Conservation (phyloP, 2,797 vertebrate species). For the Emydoidea blandingii region DNA sequence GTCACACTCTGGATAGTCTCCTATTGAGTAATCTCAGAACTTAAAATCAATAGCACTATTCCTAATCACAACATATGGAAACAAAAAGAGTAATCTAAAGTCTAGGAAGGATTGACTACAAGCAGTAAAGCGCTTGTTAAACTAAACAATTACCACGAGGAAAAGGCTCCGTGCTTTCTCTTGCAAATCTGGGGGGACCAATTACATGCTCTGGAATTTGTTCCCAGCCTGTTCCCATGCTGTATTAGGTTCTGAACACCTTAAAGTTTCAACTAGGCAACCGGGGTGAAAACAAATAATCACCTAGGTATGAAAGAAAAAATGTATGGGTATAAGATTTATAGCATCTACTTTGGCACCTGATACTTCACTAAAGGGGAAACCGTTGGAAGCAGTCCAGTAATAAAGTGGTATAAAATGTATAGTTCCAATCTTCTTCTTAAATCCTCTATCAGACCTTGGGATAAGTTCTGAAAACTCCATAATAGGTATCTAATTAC, state of each 20-base stretch:
- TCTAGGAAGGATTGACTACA: background rate
- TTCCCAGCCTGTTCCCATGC: background rate
- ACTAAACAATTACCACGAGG: background rate
- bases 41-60: background rate
- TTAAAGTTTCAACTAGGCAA: conserved; percentile 23
- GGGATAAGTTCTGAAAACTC: background rate
- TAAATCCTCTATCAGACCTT: background rate
- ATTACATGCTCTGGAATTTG: background rate
- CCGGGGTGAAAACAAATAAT: background rate
- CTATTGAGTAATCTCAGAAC: background rate
- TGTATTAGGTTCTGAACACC: background rate
- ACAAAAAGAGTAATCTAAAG: background rate
- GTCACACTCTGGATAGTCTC: background rate
- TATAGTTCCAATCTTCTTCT: background rate
- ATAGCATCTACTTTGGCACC: background rate
- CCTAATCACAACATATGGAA: background rate
- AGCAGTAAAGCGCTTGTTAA: background rate
- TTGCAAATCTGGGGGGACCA: conserved; percentile 3
- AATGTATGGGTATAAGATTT: background rate
- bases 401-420: background rate
- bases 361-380: background rate
- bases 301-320: background rate
- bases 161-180: background rate
- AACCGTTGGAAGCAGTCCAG: background rate
- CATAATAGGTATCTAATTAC: background rate